These are phyloP conservation scores for Monoplex corrugatus DNA, from an alignment of 2,888 invertebrate species.

Conservation along the genomic window DNA sequence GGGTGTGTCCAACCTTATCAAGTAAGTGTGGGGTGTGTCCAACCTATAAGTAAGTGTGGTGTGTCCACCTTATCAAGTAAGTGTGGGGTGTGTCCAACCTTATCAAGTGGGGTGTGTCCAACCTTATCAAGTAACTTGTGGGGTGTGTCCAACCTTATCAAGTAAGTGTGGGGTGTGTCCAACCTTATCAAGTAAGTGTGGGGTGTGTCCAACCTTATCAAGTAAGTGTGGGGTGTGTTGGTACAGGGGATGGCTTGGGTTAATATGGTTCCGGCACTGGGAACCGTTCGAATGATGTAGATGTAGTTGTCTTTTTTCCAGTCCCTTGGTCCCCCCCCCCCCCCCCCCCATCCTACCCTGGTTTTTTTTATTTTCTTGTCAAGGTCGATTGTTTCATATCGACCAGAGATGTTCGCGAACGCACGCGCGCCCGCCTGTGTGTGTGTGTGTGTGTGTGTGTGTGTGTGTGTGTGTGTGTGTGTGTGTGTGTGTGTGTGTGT, in stretches of 20 bases:
- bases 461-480: slow-evolving; percentile 1
- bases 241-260: no score
- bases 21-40: no score
- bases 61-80: no score
- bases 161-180: slow-evolving; percentile 64
- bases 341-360: no score
- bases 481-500: slow-evolving; percentile 1
- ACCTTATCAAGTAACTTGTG: slow-evolving; percentile 78
- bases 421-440: no score
- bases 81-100: no score
- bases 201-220: not conserved
- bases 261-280: no score
- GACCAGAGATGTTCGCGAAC: no score
- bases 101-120: slow-evolving; percentile 83
- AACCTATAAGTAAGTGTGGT: not conserved
- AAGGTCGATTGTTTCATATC: no score
- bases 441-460: slow-evolving; percentile 1
- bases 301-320: not conserved
- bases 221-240: slow-evolving; percentile 80
- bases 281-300: not conserved
- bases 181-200: no score
- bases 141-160: slow-evolving; percentile 82
- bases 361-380: not conserved
- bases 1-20: no score
- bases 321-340: no score